Conservation (phyloP, 2,797 vertebrate genomes). For the Menidia menidia region DNA sequence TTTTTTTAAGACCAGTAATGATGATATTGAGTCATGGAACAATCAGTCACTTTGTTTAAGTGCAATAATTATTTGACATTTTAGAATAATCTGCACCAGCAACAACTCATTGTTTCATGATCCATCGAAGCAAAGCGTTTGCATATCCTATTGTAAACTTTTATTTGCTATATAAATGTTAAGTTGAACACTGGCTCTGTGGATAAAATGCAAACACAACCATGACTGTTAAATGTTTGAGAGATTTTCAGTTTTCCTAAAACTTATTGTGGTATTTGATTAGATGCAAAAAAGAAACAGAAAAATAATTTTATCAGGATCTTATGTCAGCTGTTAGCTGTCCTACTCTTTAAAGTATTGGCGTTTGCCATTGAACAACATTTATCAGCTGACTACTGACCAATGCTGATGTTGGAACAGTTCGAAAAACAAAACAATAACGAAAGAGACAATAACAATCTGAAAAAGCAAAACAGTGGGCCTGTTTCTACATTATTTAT, state of each 20-base stretch:
- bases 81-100: neutral
- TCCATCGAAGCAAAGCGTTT: neutral
- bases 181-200: neutral
- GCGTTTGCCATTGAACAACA: neutral
- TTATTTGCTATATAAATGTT: neutral
- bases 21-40: neutral
- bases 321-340: neutral
- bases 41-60: neutral
- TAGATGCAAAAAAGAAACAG: neutral
- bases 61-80: neutral
- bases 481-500: no score
- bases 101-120: neutral
- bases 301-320: neutral
- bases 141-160: neutral
- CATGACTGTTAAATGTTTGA: neutral
- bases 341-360: neutral
- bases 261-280: neutral
- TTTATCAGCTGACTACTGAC: neutral
- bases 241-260: neutral
- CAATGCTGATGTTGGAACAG: neutral
- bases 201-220: neutral
- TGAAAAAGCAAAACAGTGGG: neutral
- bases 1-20: neutral
- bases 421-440: neutral
- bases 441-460: neutral